These are phyloP conservation scores for Drymonia ruficornis DNA, from an alignment of 2,888 invertebrate species.

Conservation along the genomic window DNA sequence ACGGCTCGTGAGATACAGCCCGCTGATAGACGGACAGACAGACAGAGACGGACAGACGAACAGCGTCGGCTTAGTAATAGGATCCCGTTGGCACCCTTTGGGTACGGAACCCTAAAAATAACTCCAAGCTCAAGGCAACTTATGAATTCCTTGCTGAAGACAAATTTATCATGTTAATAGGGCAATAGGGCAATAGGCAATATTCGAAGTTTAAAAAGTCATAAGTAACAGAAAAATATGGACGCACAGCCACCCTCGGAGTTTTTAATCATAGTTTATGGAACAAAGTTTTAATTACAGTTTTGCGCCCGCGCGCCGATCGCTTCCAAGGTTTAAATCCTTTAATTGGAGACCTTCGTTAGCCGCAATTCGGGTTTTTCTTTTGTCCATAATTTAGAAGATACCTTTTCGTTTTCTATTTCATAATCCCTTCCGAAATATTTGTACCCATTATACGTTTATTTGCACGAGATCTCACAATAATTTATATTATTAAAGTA, in stretches of 20 bases:
- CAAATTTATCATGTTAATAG: slow-evolving; percentile 15
- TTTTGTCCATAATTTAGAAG: neutral
- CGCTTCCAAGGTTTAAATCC: slow-evolving; percentile 48
- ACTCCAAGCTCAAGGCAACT: too few relatives aligned
- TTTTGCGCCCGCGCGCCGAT: slow-evolving; percentile 46
- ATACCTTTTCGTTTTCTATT: neutral
- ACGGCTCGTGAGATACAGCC: too few relatives aligned
- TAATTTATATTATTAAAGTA: too few relatives aligned
- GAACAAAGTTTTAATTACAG: slow-evolving; percentile 65
- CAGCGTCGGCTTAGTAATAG: too few relatives aligned
- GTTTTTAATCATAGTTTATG: slow-evolving; percentile 66
- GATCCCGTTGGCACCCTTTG: too few relatives aligned
- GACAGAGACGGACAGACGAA: too few relatives aligned
- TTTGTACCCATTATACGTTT: too few relatives aligned
- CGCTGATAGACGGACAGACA: too few relatives aligned
- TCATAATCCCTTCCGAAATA: neutral
- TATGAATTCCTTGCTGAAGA: too few relatives aligned
- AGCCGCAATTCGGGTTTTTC: slow-evolving; percentile 26
- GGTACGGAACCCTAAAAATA: too few relatives aligned
- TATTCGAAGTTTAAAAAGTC: slow-evolving; percentile 34
- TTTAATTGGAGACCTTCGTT: slow-evolving; percentile 50
- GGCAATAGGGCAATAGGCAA: too few relatives aligned
- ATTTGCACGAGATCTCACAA: too few relatives aligned
- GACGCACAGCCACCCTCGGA: slow-evolving; percentile 37
- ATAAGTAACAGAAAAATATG: slow-evolving; percentile 38